These are phyloP conservation scores for Bujurquina vittata DNA, from an alignment of 2,113 vertebrate species.

Conservation along the genomic window DNA sequence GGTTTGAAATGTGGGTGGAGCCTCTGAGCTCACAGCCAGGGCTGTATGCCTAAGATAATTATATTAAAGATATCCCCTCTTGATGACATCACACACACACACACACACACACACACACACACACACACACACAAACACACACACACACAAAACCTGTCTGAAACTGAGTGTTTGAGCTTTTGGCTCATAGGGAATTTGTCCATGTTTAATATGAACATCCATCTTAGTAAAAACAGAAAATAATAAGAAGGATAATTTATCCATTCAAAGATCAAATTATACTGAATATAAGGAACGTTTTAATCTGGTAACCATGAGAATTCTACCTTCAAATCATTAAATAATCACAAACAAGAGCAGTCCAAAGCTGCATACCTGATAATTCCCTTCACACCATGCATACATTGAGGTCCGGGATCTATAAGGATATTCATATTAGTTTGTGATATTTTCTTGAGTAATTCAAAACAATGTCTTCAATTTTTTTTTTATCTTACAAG, in stretches of 20 bases:
- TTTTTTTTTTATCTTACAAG: background rate
- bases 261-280: conserved; percentile 1
- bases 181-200: background rate
- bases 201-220: background rate
- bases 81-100: background rate
- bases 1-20: background rate
- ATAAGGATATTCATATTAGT: background rate
- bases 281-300: background rate
- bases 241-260: background rate
- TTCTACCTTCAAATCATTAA: background rate
- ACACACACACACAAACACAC: too few species aligned
- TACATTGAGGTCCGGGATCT: background rate
- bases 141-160: too few species aligned
- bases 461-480: background rate
- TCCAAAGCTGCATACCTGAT: background rate
- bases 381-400: background rate
- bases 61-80: background rate
- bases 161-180: background rate
- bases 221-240: background rate
- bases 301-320: background rate
- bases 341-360: background rate
- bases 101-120: too few species aligned
- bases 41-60: background rate
- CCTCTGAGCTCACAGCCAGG: background rate
- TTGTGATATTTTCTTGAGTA: background rate